phyloP scores from a whole-genome alignment of 23 tunicate species.

The Ciona savignyi region DNA sequence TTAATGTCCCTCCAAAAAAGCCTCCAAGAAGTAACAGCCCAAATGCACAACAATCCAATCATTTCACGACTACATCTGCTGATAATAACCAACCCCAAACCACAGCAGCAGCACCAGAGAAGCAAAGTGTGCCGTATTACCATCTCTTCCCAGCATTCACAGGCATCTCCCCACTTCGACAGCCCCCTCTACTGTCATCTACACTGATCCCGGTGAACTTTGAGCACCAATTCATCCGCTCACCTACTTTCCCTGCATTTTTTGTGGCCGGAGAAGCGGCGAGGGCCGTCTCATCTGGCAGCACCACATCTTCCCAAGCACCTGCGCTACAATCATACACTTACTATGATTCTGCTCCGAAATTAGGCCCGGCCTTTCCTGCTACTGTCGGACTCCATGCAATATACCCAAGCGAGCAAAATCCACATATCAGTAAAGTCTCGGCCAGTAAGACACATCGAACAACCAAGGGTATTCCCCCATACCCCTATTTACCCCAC shows the following conservation, averaged over 20 bases:
- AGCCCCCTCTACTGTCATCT: constrained; percentile 21
- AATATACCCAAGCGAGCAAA: neutral
- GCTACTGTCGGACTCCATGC: neutral
- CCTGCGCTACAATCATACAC: neutral
- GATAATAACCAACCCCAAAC: neutral
- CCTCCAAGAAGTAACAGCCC: constrained; percentile 54
- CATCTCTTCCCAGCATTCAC: constrained; percentile 17
- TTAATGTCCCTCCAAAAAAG: constrained; percentile 45
- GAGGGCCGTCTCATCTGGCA: neutral
- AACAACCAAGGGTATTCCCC: neutral
- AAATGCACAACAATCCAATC: neutral
- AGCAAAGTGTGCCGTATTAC: constrained; percentile 19
- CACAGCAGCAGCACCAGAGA: neutral
- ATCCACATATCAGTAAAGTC: neutral
- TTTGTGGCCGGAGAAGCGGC: constrained; percentile 1
- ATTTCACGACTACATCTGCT: neutral
- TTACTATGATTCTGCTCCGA: neutral
- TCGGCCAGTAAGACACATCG: neutral
- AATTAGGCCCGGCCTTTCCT: neutral
- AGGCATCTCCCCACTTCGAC: constrained; percentile 21
- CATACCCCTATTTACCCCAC: constrained; percentile 5
- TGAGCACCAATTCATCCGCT: constrained; percentile 10
- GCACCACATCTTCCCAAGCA: neutral
- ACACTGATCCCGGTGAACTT: constrained; percentile 18
- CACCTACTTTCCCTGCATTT: constrained; percentile 4